Evolutionary conservation across 1,140 invertebrate species (phyloP), one percentile per base, ranked within the genome.

Genomic region (Lutraria rhynchaena): DNA sequence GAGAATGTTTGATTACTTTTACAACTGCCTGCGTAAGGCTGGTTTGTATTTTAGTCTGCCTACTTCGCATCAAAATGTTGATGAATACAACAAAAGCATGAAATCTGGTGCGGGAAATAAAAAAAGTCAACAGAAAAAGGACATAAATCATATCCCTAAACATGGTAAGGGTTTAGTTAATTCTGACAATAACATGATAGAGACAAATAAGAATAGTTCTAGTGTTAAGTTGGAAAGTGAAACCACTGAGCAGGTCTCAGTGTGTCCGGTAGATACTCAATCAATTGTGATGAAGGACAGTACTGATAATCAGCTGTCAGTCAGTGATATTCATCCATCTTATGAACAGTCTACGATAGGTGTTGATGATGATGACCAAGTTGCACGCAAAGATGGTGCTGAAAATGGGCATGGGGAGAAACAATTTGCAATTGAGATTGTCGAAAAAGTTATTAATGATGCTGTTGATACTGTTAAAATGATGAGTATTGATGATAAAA

Each of bases 41-140:
- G 93, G 92, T 77, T 83, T 90, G 29, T 94, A 94, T 81, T 94
- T 94, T 89, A 92, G 89, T 15, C 88, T 93, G 49, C 93, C 93
- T 3, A 84, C 87, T 0, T 80, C 76, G 24, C 76, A 80, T 46
- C 76, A 65, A 27, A 55, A 80, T 55, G 31, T 69, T 7, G 29
- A 17, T 24, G 29, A 69, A 0, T 80, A 80, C 37, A 69, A 69
- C 22, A 37, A 70, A 31, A 31, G 63, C 49, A 69, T 46, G 29
- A n/a, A n/a, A n/a, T n/a, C n/a, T n/a, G n/a, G n/a, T n/a, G n/a
- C n/a, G n/a, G n/a, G n/a, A n/a, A n/a, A n/a, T n/a, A n/a, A n/a
- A n/a, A n/a, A n/a, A n/a, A n/a, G n/a, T n/a, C n/a, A n/a, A n/a
- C n/a, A n/a, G n/a, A n/a, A n/a, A n/a, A n/a, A n/a, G n/a, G n/a